Percentiles rank a stretch among this genome's conserved stretches.
Conservation (phyloP, 2,888 invertebrate species). For the Parapristionchus giblindavisi region DNA sequence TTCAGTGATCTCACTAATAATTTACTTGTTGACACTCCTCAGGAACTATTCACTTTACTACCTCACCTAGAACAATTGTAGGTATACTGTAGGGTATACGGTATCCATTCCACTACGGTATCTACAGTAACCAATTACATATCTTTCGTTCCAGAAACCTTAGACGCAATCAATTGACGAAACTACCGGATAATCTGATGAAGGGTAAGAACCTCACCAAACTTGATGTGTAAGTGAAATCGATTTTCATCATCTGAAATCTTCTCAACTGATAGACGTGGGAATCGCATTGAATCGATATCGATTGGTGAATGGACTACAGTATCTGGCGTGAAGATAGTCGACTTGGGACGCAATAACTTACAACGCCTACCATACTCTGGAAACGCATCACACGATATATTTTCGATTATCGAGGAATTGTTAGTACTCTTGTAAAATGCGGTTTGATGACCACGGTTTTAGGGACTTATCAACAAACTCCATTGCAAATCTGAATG, state of each 20-base stretch:
- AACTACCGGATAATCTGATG: background rate
- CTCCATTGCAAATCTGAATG: background rate
- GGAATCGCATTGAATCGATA: background rate
- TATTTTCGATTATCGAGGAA: constrained; percentile 13
- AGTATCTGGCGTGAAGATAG: background rate
- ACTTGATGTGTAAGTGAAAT: constrained; percentile 13
- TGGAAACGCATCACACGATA: background rate
- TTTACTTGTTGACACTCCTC: background rate
- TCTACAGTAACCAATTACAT: background rate
- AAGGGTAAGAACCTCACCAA: background rate
- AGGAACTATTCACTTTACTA: constrained; percentile 1
- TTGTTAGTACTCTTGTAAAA: background rate
- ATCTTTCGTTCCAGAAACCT: background rate
- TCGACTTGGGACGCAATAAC: constrained; percentile 27
- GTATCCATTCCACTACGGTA: background rate
- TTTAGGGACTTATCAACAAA: constrained; percentile 22
- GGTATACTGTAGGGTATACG: background rate
- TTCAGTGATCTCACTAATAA: constrained; percentile 37
- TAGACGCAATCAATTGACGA: constrained; percentile 5
- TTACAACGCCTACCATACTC: background rate
- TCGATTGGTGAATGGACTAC: constrained; percentile 12
- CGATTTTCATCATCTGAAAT: background rate
- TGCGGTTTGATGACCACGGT: background rate
- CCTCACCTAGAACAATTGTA: background rate
- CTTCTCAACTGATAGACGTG: background rate